Conservation (phyloP, 2,797 vertebrate species). For the Okamejei kenojei region DNA sequence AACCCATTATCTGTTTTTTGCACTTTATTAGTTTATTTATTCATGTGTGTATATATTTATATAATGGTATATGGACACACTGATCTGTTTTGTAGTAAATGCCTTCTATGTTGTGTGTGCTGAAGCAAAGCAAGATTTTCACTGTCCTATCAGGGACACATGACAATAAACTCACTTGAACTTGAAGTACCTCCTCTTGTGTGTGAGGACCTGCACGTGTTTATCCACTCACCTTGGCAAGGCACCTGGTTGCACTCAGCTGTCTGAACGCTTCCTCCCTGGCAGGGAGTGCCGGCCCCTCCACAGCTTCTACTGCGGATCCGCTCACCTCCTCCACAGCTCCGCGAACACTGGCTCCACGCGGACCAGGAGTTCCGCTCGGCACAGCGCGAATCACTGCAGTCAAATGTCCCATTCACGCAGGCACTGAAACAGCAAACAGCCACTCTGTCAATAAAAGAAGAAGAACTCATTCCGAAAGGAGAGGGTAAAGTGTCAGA, state of each 20-base stretch:
- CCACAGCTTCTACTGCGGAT: constrained; percentile 60
- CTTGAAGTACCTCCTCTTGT: too few relatives aligned
- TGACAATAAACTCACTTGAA: too few relatives aligned
- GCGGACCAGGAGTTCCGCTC: constrained; percentile 62
- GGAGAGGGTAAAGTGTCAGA: too few relatives aligned
- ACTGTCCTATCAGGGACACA: too few relatives aligned
- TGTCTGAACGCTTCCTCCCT: constrained; percentile 44
- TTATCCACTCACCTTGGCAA: constrained; percentile 62
- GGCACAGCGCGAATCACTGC: constrained; percentile 59
- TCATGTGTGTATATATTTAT: too few relatives aligned
- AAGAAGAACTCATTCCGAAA: background rate
- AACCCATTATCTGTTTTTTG: too few relatives aligned
- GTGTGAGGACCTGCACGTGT: too few relatives aligned
- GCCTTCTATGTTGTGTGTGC: too few relatives aligned
- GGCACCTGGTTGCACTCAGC: constrained; percentile 55
- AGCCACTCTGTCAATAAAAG: background rate
- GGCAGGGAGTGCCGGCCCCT: constrained; percentile 54
- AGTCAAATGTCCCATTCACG: constrained; percentile 65
- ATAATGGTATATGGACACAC: too few relatives aligned
- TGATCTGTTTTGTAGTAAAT: too few relatives aligned
- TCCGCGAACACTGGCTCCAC: constrained; percentile 68
- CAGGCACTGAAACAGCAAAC: constrained; percentile 60
- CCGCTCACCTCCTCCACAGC: constrained; percentile 64
- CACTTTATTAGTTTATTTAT: too few relatives aligned
- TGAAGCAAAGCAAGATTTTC: too few relatives aligned